Conservation (phyloP, 1,140 invertebrate species). For the Brachystomella parvula region DNA sequence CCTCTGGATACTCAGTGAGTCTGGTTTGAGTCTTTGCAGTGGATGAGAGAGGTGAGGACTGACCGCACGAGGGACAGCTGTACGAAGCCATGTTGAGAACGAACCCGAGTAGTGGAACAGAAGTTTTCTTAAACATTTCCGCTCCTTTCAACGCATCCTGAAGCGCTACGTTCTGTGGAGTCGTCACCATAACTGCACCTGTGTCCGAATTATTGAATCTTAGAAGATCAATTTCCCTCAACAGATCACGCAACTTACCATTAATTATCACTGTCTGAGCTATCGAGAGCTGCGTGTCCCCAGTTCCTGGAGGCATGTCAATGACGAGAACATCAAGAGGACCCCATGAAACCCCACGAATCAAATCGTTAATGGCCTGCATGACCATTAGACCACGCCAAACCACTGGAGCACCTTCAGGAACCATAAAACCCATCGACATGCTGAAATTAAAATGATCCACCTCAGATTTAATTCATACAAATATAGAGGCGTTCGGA, state of each 20-base stretch:
- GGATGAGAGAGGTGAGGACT: conserved; percentile 26
- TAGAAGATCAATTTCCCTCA: background rate
- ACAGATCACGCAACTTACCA: conserved; percentile 47
- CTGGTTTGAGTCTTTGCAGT: background rate
- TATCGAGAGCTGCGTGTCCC: conserved; percentile 79
- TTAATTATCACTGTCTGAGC: conserved; percentile 75
- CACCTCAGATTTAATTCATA: too few relatives aligned
- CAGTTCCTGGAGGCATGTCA: conserved; percentile 86
- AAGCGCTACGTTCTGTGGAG: conserved; percentile 71
- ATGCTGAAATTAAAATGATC: conserved; percentile 51
- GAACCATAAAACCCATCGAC: conserved; percentile 84
- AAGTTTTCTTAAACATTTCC: conserved; percentile 69
- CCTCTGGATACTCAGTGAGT: conserved; percentile 26
- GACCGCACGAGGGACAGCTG: conserved; percentile 59
- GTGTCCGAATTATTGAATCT: conserved; percentile 20
- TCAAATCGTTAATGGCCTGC: conserved; percentile 76
- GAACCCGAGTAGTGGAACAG: conserved; percentile 69
- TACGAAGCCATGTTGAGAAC: conserved; percentile 77
- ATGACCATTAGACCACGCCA: conserved; percentile 92
- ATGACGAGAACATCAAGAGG: conserved; percentile 71
- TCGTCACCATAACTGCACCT: conserved; percentile 73
- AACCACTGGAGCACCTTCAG: conserved; percentile 66
- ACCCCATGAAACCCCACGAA: conserved; percentile 72
- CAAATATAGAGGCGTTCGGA: conserved; percentile 4
- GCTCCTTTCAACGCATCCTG: conserved; percentile 70